Percentiles rank a stretch among this genome's conserved stretches.
Evolutionary conservation across 2,888 invertebrate species (phyloP).

Genomic region (Stictocephala bisonia): DNA sequence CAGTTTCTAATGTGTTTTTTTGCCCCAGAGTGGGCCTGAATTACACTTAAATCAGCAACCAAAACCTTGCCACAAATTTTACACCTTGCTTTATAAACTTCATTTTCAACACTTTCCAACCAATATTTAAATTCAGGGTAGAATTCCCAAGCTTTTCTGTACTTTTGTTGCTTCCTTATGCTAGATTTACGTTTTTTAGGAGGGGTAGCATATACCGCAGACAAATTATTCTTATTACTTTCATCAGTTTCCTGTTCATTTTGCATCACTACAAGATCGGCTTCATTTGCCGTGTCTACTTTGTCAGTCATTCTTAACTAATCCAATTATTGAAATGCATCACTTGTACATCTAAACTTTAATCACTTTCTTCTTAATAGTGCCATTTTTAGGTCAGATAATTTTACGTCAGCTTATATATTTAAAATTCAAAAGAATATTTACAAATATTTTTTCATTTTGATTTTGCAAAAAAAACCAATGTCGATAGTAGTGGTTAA

Average conservation of each 20-base stretch:
- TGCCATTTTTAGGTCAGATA: too few species aligned
- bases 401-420: too few species aligned
- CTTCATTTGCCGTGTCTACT: neutral
- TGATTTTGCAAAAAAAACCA: too few species aligned
- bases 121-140: conserved; percentile 54
- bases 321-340: too few species aligned
- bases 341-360: too few species aligned
- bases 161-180: conserved; percentile 52
- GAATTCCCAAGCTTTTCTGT: conserved; percentile 57
- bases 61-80: conserved; percentile 55
- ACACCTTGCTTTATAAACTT: conserved; percentile 55
- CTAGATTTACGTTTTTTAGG: conserved; percentile 33
- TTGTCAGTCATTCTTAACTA: conserved; percentile 17
- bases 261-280: conserved; percentile 15
- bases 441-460: too few species aligned
- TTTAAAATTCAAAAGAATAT: too few species aligned
- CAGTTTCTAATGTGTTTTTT: conserved; percentile 53
- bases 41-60: conserved; percentile 55
- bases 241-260: neutral
- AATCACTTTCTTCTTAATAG: too few species aligned
- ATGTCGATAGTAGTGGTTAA: too few species aligned
- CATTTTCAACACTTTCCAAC: conserved; percentile 52
- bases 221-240: neutral
- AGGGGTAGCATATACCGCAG: conserved; percentile 7
- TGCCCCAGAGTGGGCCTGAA: conserved; percentile 52